phyloP scores from a whole-genome alignment of 2,797 vertebrate genomes.

The Sphenodon punctatus region DNA sequence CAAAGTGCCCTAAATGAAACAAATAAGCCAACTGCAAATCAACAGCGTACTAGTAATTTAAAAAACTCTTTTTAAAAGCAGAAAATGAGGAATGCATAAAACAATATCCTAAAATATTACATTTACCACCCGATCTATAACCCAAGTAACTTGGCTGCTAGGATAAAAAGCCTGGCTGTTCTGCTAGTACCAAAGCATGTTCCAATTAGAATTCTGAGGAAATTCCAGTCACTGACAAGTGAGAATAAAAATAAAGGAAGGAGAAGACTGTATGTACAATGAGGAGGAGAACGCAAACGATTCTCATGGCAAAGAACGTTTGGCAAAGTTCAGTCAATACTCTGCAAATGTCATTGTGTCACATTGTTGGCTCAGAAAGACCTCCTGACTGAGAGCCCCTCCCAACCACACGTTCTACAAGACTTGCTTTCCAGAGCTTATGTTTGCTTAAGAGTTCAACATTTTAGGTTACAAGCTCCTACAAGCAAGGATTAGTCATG shows the following conservation, averaged over 20 bases:
- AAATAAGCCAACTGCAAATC: no score
- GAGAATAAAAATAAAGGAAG: slow-evolving; percentile 13
- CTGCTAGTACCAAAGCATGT: no score
- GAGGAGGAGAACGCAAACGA: neutral
- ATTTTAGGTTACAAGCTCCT: neutral
- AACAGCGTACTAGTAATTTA: no score
- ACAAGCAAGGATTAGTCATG: neutral
- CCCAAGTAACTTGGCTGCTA: no score
- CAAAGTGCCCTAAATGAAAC: no score
- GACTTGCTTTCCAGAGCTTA: neutral
- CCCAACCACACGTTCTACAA: neutral
- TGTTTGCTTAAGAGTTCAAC: neutral
- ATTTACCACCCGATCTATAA: no score
- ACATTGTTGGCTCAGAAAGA: neutral
- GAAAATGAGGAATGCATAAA: no score
- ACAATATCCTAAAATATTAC: no score
- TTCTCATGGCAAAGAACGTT: neutral
- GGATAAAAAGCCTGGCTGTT: no score
- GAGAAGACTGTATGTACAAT: slow-evolving; percentile 4
- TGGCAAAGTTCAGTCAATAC: no score
- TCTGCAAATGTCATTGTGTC: neutral
- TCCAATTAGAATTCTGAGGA: no score
- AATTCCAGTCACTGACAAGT: slow-evolving; percentile 36
- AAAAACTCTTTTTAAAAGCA: no score
- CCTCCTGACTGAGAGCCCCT: neutral